phyloP scores from a whole-genome alignment of 2,888 invertebrate genomes.

The Leucophora obtusa region DNA sequence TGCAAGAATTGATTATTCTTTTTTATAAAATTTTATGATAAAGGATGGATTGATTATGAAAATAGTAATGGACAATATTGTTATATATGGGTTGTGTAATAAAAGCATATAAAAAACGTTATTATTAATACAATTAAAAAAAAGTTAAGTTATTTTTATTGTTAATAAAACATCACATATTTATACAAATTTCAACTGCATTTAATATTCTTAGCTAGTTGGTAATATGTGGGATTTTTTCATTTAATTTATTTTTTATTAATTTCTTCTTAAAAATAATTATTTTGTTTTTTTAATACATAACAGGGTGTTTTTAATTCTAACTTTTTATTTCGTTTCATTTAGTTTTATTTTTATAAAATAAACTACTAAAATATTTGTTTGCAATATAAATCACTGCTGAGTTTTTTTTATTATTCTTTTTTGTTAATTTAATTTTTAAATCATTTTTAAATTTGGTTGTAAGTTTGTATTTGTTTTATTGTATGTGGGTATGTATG shows the following conservation, averaged over 20 bases:
- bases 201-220: constrained; percentile 17
- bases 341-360: constrained; percentile 50
- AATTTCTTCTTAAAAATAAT: constrained; percentile 53
- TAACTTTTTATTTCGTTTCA: constrained; percentile 29
- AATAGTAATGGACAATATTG: constrained; percentile 41
- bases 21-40: too few relatives aligned
- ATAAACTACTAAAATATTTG: constrained; percentile 63
- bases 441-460: constrained; percentile 21
- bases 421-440: background rate
- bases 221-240: constrained; percentile 45
- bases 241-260: constrained; percentile 29
- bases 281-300: constrained; percentile 59
- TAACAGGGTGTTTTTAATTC: constrained; percentile 53
- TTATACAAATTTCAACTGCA: constrained; percentile 40
- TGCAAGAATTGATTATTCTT: constrained; percentile 19
- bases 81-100: constrained; percentile 40
- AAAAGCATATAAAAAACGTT: constrained; percentile 24
- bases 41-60: constrained; percentile 28
- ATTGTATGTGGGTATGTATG: constrained; percentile 50
- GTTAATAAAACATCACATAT: constrained; percentile 45
- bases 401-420: constrained; percentile 43
- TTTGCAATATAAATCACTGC: constrained; percentile 59
- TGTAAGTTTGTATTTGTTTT: constrained; percentile 51
- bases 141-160: constrained; percentile 7
- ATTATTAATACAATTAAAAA: constrained; percentile 38